These are phyloP conservation scores for Poecilus cupreus DNA, from an alignment of 2,888 invertebrate genomes.

Conservation along the genomic window DNA sequence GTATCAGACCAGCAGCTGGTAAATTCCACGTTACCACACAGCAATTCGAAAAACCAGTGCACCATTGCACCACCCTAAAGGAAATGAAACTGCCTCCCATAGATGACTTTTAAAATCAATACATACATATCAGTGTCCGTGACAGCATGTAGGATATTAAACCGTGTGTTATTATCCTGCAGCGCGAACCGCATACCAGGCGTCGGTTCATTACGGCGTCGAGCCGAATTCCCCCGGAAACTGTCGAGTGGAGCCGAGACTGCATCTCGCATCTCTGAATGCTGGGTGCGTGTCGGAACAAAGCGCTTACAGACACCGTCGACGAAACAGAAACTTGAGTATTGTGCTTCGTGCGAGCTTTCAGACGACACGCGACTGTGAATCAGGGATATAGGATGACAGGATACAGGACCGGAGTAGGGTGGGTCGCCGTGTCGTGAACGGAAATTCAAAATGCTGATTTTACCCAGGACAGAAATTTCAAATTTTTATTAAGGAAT, in stretches of 20 bases:
- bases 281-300: constrained; percentile 12
- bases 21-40: neutral
- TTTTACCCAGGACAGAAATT: neutral
- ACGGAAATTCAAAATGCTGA: neutral
- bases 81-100: constrained; percentile 30
- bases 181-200: constrained; percentile 36
- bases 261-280: neutral
- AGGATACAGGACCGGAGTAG: neutral
- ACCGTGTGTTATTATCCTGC: constrained; percentile 43
- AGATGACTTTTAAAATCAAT: constrained; percentile 45
- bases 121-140: constrained; percentile 35
- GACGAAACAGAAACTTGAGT: neutral
- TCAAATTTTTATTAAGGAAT: neutral
- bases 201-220: constrained; percentile 18
- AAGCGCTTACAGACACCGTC: neutral
- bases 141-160: constrained; percentile 48
- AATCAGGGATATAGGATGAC: constrained; percentile 3
- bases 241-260: neutral
- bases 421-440: too few relatives aligned
- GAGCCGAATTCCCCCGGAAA: neutral
- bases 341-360: neutral
- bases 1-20: neutral
- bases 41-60: neutral
- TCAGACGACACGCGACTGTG: neutral
- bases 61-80: neutral